Conservation (phyloP, 1,140 invertebrate species). For the Bombus consobrinus region DNA sequence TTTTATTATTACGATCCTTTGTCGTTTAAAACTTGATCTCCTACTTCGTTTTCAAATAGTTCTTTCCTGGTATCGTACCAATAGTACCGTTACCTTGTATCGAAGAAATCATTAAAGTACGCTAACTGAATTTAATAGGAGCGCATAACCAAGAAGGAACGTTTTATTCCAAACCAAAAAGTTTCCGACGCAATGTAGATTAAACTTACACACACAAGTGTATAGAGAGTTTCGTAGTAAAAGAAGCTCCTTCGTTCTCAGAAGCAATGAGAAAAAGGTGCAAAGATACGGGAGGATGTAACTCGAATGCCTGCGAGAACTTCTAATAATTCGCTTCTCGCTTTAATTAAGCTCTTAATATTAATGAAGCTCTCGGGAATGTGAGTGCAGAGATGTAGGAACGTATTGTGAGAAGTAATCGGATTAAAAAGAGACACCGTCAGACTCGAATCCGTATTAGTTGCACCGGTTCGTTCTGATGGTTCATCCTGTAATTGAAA, state of each 20-base stretch:
- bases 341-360: conserved; percentile 67
- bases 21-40: background rate
- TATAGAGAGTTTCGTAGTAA: background rate
- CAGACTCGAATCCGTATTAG: conserved; percentile 51
- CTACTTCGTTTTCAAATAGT: background rate
- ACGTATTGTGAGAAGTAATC: conserved; percentile 52
- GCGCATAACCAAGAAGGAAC: background rate
- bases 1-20: background rate
- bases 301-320: conserved; percentile 22
- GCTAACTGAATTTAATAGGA: conserved; percentile 19
- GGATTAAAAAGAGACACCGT: conserved; percentile 50
- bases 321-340: conserved; percentile 43
- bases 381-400: conserved; percentile 44
- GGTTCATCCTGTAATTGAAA: conserved; percentile 52
- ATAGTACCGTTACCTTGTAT: no score
- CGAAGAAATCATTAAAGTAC: conserved; percentile 3
- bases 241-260: background rate
- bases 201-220: background rate
- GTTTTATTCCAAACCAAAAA: conserved; percentile 23
- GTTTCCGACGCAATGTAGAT: background rate
- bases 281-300: conserved; percentile 24
- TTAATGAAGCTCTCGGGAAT: conserved; percentile 53
- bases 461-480: conserved; percentile 33
- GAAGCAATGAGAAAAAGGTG: background rate
- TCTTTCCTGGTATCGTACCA: no score